Evolutionary conservation across 2,888 invertebrate genomes (phyloP).

Genomic region (Cryptus armator): DNA sequence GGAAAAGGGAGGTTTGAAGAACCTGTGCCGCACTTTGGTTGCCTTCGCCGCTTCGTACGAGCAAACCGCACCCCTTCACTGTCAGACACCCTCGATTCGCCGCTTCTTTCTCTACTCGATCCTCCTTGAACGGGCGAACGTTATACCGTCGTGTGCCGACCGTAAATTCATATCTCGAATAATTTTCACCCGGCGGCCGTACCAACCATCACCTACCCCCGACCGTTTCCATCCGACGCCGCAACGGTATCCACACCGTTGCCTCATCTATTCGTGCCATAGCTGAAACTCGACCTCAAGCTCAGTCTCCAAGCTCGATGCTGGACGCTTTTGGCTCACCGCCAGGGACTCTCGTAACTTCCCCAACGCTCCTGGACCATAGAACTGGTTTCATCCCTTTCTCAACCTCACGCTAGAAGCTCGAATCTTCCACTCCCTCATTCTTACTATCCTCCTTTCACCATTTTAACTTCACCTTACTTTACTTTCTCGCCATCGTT

Average conservation of each 20-base stretch:
- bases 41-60: conserved; percentile 32
- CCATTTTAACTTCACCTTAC: conserved; percentile 63
- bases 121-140: conserved; percentile 64
- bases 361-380: conserved; percentile 67
- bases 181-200: conserved; percentile 81
- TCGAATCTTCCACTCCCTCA: conserved; percentile 40
- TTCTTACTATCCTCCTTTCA: conserved; percentile 64
- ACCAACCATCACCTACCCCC: conserved; percentile 57
- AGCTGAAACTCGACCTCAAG: conserved; percentile 34
- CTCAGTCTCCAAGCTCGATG: conserved; percentile 54
- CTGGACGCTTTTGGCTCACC: conserved; percentile 71
- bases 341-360: conserved; percentile 70
- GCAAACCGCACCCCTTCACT: not conserved
- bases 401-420: conserved; percentile 43
- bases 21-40: conserved; percentile 45
- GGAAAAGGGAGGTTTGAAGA: conserved; percentile 29
- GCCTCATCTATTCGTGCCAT: conserved; percentile 33
- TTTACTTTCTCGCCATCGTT: conserved; percentile 55
- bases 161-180: conserved; percentile 84
- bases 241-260: conserved; percentile 47
- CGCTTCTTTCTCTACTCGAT: conserved; percentile 58
- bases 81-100: conserved; percentile 47
- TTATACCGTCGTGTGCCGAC: conserved; percentile 72
- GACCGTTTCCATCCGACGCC: conserved; percentile 74
- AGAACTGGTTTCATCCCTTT: conserved; percentile 67